Evolutionary conservation across 1,140 invertebrate genomes (phyloP).

Genomic region (Pseudomyrmex dendroicus): DNA sequence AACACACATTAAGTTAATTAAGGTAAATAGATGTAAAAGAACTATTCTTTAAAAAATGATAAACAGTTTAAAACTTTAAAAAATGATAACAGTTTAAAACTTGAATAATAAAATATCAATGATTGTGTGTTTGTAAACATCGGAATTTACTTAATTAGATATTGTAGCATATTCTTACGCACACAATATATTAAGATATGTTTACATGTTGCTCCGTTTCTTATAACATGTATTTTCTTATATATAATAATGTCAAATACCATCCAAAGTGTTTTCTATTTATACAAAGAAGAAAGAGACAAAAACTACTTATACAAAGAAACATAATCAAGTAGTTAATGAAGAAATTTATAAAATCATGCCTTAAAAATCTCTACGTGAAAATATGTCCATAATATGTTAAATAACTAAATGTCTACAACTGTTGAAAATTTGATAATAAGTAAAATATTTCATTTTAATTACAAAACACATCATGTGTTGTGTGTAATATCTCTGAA

Average conservation of each 20-base stretch:
- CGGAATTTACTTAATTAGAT: background rate
- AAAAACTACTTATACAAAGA: background rate
- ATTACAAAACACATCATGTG: background rate
- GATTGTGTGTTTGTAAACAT: background rate
- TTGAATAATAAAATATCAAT: too few relatives aligned
- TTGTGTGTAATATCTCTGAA: background rate
- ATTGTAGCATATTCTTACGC: background rate
- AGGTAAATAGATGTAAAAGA: background rate
- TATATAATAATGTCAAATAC: background rate
- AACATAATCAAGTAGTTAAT: background rate
- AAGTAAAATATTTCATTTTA: background rate
- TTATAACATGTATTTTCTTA: background rate
- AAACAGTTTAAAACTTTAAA: background rate
- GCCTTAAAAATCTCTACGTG: background rate
- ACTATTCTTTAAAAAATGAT: background rate
- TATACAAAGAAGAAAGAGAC: background rate
- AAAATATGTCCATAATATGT: background rate
- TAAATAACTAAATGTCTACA: background rate
- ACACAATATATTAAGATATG: slow-evolving; percentile 9
- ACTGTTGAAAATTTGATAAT: background rate
- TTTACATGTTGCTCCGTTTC: background rate
- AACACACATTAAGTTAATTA: slow-evolving; percentile 43
- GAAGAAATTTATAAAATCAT: background rate
- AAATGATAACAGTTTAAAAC: background rate
- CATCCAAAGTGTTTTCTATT: background rate